A percentile compares a stretch with the other conserved stretches of the same genome.
Evolutionary conservation across 2,797 vertebrate species (phyloP).

Genomic region (Leucoraja ocellata): DNA sequence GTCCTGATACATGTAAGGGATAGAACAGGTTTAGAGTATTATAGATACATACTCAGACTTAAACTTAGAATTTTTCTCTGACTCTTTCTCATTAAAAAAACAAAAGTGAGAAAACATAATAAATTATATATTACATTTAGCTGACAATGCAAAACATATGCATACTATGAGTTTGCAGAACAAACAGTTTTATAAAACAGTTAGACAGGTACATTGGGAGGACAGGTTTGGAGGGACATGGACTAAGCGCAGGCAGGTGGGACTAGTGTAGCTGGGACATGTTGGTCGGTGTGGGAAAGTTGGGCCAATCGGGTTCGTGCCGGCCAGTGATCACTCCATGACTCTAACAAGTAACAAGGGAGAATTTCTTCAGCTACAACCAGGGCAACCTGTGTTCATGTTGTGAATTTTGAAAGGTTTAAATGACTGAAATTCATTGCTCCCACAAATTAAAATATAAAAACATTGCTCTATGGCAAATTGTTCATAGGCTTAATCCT

Average conservation of each 20-base stretch:
- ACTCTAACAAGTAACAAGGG: background rate
- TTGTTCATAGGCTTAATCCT: background rate
- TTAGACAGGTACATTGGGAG: no score
- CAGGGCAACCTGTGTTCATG: background rate
- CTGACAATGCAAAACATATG: background rate
- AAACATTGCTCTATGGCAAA: background rate
- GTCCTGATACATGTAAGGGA: background rate
- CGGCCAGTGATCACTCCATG: no score
- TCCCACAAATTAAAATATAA: background rate
- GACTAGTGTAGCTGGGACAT: no score
- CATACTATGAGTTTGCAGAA: background rate
- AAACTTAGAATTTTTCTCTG: background rate
- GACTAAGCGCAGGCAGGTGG: no score
- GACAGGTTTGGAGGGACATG: no score
- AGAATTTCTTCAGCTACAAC: background rate
- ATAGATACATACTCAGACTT: background rate
- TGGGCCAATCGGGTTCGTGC: no score
- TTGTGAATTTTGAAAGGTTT: background rate
- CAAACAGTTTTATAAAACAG: no score
- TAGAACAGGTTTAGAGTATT: background rate
- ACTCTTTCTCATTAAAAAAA: background rate
- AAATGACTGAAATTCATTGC: background rate
- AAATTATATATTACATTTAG: background rate
- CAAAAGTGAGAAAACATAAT: background rate
- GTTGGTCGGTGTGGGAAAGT: no score